Percentiles rank a stretch among this genome's conserved stretches.
Evolutionary conservation across 2,888 invertebrate species (phyloP).

Genomic region (Apodemia duryi): DNA sequence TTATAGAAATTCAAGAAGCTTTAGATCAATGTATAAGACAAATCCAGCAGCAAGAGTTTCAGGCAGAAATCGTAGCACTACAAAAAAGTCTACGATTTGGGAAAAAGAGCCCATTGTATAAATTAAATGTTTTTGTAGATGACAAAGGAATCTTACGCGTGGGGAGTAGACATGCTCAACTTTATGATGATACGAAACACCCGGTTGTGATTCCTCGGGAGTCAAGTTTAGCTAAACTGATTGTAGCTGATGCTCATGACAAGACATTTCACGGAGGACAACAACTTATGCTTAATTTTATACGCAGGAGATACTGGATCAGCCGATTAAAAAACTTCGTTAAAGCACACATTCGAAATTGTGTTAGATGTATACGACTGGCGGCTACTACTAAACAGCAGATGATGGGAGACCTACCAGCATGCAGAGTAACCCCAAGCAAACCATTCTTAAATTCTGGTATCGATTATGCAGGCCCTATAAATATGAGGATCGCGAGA

Average conservation of each 20-base stretch:
- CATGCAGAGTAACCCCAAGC: conserved; percentile 27
- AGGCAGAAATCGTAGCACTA: too few relatives aligned
- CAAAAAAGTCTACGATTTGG: too few relatives aligned
- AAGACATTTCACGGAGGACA: conserved; percentile 35
- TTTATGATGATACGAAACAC: too few relatives aligned
- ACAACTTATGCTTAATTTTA: conserved; percentile 30
- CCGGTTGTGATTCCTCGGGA: too few relatives aligned
- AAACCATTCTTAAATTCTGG: conserved; percentile 32
- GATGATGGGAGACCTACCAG: conserved; percentile 31
- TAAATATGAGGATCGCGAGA: conserved; percentile 30
- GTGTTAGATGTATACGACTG: conserved; percentile 26
- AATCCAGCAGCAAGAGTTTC: too few relatives aligned
- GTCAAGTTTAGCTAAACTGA: too few relatives aligned
- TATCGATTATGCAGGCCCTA: conserved; percentile 31
- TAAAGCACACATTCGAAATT: conserved; percentile 22
- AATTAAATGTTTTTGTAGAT: too few relatives aligned
- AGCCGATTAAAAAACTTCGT: conserved; percentile 21
- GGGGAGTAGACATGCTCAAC: too few relatives aligned
- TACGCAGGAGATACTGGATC: conserved; percentile 33
- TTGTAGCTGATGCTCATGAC: conserved; percentile 21
- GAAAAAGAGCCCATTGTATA: too few relatives aligned
- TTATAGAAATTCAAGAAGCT: too few relatives aligned
- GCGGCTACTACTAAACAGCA: conserved; percentile 16
- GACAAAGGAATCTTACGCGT: too few relatives aligned
- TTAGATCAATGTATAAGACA: too few relatives aligned